These are phyloP conservation scores for Eugnorisma glareosa DNA, from an alignment of 2,888 invertebrate genomes.

Conservation along the genomic window DNA sequence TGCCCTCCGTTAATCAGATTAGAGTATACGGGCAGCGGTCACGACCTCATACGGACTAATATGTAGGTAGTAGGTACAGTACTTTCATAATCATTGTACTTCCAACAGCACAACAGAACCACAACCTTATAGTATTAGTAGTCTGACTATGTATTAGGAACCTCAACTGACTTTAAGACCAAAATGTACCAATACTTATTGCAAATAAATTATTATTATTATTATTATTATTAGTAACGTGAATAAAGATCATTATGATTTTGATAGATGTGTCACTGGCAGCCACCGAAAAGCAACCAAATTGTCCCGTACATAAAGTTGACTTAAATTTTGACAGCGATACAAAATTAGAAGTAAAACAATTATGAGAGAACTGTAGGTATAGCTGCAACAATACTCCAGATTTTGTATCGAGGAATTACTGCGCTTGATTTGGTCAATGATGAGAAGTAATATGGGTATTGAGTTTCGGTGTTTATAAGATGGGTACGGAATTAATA, in stretches of 20 bases:
- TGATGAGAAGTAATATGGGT: constrained; percentile 23
- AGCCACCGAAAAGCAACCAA: not conserved
- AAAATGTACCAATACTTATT: no score
- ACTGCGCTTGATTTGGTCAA: constrained; percentile 48
- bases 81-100: not conserved
- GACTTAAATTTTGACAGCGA: not conserved
- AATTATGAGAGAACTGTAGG: not conserved
- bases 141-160: no score
- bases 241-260: not conserved
- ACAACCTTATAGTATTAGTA: not conserved
- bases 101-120: not conserved
- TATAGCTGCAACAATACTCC: constrained; percentile 35
- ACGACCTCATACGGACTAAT: constrained; percentile 66
- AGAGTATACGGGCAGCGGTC: constrained; percentile 76
- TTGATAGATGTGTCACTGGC: not conserved
- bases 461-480: constrained; percentile 44
- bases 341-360: not conserved
- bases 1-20: constrained; percentile 75
- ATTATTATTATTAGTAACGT: no score
- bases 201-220: no score
- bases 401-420: constrained; percentile 54
- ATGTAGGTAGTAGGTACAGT: constrained; percentile 1
- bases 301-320: not conserved
- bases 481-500: constrained; percentile 1
- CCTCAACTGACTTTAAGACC: no score